These are phyloP conservation scores for Heliconius hortense DNA, from an alignment of 2,888 invertebrate species.

Conservation along the genomic window DNA sequence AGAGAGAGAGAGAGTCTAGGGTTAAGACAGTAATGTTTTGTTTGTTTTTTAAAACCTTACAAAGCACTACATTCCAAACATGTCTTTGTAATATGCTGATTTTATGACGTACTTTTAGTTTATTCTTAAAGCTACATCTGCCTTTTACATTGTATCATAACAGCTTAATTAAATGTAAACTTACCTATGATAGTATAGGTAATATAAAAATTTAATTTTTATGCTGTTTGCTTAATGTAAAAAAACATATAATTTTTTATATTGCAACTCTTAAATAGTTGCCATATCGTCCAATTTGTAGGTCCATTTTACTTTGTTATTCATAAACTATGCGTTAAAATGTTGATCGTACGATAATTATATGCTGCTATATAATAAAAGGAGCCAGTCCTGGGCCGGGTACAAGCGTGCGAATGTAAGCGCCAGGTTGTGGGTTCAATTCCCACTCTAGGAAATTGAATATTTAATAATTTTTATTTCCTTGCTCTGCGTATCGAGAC, in stretches of 20 bases:
- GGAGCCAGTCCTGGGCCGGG: background rate
- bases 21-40: too few relatives aligned
- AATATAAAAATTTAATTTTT: background rate
- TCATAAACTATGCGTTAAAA: background rate
- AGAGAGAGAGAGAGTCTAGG: too few relatives aligned
- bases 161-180: background rate
- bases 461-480: background rate
- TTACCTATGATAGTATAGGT: background rate
- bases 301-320: background rate
- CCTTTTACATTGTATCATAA: constrained; percentile 14
- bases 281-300: background rate
- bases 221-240: background rate
- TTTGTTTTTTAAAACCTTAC: too few relatives aligned
- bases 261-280: background rate
- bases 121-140: background rate
- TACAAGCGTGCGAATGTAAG: background rate
- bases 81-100: background rate
- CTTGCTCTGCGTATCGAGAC: background rate
- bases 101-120: background rate
- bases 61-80: background rate
- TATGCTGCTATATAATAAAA: background rate
- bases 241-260: background rate
- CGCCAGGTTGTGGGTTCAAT: background rate
- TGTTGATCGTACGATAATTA: background rate
- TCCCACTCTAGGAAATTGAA: background rate